These are phyloP conservation scores for Drosophila pseudoananassae DNA, from an alignment of 1,140 invertebrate species.

Conservation along the genomic window DNA sequence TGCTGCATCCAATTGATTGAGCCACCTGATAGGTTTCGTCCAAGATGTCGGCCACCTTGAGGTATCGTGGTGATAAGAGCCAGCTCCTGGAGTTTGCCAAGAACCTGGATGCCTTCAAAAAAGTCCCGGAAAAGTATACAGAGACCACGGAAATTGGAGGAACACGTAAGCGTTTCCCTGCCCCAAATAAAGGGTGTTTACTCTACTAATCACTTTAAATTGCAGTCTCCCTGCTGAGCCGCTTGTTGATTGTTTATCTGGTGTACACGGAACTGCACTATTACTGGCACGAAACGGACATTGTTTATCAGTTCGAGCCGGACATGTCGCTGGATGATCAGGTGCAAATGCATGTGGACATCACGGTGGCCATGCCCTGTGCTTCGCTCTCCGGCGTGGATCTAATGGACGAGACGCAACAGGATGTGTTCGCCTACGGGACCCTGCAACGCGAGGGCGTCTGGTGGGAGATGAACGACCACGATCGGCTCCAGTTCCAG, in stretches of 20 bases:
- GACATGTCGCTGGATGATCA: constrained; percentile 95
- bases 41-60: constrained; percentile 81
- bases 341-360: constrained; percentile 95
- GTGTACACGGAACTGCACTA: constrained; percentile 93
- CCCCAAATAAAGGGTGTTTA: neutral
- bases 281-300: constrained; percentile 92
- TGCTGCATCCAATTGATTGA: neutral
- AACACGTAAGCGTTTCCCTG: constrained; percentile 87
- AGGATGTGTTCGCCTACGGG: constrained; percentile 94
- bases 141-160: constrained; percentile 93
- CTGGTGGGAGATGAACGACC: constrained; percentile 93
- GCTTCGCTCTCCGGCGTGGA: constrained; percentile 93
- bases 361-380: constrained; percentile 97
- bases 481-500: constrained; percentile 91
- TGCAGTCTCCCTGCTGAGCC: constrained; percentile 92
- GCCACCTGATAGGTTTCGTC: neutral
- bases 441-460: constrained; percentile 93
- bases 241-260: constrained; percentile 91
- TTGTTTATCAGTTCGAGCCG: constrained; percentile 94
- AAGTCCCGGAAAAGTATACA: constrained; percentile 93
- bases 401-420: constrained; percentile 96
- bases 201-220: neutral
- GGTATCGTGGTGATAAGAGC: constrained; percentile 86
- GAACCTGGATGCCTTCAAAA: constrained; percentile 95
- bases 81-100: constrained; percentile 90